Conservation (phyloP, 2,797 vertebrate species). For the Amniataba percoides region DNA sequence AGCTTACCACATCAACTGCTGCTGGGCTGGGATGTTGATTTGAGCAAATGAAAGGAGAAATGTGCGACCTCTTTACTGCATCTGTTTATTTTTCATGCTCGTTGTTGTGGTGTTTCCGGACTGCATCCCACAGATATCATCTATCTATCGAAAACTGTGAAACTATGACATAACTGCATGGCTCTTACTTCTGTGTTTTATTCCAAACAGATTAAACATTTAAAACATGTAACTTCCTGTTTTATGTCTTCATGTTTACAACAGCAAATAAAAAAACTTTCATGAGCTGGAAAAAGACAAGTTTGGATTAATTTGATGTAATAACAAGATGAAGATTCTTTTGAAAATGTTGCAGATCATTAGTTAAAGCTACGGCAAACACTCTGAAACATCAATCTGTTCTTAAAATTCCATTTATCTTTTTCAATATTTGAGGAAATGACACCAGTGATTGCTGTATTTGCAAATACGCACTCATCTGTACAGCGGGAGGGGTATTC, state of each 20-base stretch:
- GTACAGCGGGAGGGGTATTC: not conserved
- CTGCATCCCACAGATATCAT: not conserved
- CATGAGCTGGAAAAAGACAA: not conserved
- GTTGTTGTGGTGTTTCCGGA: not conserved
- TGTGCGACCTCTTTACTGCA: constrained; percentile 26
- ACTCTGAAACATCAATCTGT: not conserved
- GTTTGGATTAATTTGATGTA: constrained; percentile 4
- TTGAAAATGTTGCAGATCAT: constrained; percentile 13
- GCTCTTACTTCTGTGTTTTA: constrained; percentile 3
- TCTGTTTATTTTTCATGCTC: not conserved
- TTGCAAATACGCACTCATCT: constrained; percentile 19
- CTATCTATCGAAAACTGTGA: not conserved
- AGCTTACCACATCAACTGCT: not conserved
- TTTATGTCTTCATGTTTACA: not conserved
- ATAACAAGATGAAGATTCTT: not conserved
- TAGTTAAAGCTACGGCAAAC: constrained; percentile 5
- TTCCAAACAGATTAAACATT: not conserved
- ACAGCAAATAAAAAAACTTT: not conserved
- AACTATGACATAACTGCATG: not conserved
- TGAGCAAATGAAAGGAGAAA: constrained; percentile 33
- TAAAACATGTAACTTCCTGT: not conserved
- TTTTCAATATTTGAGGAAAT: constrained; percentile 11
- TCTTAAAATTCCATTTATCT: constrained; percentile 16
- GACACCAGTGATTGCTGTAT: constrained; percentile 3
- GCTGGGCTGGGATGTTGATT: constrained; percentile 28